Conservation (phyloP, 1,140 invertebrate species). For the Catajapyx aquilonaris region DNA sequence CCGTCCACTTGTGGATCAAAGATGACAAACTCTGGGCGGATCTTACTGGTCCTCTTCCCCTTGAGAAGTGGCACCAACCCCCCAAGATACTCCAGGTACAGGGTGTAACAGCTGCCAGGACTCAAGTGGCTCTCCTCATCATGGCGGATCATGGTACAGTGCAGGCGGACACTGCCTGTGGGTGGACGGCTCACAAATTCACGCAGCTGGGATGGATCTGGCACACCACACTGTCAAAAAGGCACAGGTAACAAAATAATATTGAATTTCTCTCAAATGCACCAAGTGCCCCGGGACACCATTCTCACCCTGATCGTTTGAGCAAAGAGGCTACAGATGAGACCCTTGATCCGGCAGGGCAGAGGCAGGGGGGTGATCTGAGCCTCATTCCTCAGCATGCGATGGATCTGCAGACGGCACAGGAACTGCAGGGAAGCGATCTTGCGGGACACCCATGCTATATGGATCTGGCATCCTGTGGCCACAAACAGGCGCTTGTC, state of each 20-base stretch:
- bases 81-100: constrained; percentile 91
- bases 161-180: constrained; percentile 53
- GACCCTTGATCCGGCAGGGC: constrained; percentile 58
- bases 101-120: constrained; percentile 68
- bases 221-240: constrained; percentile 86
- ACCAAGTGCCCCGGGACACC: no score
- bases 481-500: constrained; percentile 84
- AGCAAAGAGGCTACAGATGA: constrained; percentile 72
- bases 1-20: constrained; percentile 76
- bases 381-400: constrained; percentile 28
- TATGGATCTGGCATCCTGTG: constrained; percentile 68
- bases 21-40: constrained; percentile 94
- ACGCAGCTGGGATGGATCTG: constrained; percentile 62
- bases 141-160: constrained; percentile 92
- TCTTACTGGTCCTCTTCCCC: constrained; percentile 86
- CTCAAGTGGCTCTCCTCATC: constrained; percentile 40
- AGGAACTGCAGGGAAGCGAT: constrained; percentile 77
- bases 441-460: constrained; percentile 75
- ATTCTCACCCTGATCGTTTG: constrained; percentile 74
- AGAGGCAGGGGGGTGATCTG: constrained; percentile 47
- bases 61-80: constrained; percentile 88
- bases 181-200: constrained; percentile 87
- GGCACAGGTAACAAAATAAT: no score
- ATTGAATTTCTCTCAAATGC: no score
- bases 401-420: constrained; percentile 48